Percentiles rank a stretch among this genome's conserved stretches.
Evolutionary conservation across 2,797 vertebrate genomes (phyloP).

Genomic region (Hydrophis major): DNA sequence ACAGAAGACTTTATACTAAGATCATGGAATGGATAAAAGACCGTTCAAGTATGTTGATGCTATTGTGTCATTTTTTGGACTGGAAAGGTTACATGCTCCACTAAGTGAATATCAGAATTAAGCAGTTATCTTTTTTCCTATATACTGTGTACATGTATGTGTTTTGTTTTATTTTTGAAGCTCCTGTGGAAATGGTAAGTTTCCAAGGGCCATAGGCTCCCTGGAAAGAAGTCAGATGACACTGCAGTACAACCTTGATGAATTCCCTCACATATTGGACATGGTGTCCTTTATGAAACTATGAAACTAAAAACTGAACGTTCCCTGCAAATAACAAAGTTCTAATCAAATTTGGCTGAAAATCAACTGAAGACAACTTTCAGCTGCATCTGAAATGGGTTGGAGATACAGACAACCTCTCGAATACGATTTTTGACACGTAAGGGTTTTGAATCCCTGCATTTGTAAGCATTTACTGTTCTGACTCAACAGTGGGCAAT

Average conservation of each 20-base stretch:
- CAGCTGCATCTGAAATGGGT: not conserved
- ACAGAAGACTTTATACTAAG: not conserved
- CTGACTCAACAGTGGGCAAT: not conserved
- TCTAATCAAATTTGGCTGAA: not conserved
- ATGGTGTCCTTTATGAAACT: not conserved
- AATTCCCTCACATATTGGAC: not conserved
- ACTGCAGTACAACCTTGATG: not conserved
- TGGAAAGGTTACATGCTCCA: no score
- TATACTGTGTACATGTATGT: not conserved
- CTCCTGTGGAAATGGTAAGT: not conserved
- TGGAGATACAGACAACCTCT: not conserved
- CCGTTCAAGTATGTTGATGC: not conserved
- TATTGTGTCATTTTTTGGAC: not conserved
- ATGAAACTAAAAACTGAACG: not conserved
- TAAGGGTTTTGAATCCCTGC: not conserved
- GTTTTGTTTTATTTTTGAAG: constrained; percentile 1
- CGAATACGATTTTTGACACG: not conserved
- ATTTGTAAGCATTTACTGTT: not conserved
- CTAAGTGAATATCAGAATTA: not conserved
- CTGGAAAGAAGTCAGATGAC: not conserved
- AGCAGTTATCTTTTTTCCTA: not conserved
- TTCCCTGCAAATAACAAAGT: not conserved
- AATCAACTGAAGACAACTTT: not conserved
- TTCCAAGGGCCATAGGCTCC: not conserved
- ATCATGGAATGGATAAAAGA: not conserved